Base-by-base conservation (phyloP, 2,888 invertebrate genomes). In the Galerucella calmariensis region DNA sequence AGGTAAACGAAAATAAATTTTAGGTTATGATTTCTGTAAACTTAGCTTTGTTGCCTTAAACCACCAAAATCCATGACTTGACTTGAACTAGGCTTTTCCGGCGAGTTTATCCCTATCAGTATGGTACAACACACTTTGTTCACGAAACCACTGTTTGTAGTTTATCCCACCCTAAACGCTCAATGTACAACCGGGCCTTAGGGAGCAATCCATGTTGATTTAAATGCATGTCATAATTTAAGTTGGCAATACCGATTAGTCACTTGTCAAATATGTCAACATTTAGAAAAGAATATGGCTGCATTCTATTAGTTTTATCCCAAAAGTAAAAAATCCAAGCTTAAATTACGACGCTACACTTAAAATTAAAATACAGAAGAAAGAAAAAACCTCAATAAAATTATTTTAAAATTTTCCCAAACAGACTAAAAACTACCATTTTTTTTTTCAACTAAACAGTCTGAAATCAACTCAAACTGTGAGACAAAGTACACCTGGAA, bases 141-240 rank as follows among this genome's bases (percentile, higher is more conserved):
- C 20, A 20, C 20, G 0, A 20, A 20, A 20, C 20, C 20, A 20
- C 20, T 20, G 20, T 20, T 20, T 20, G 20, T 20, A 20, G 20
- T 20, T 20, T 1, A 20, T 20, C 20, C 20, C 20, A 20, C 20
- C 20, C 20, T 1, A 20, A 20, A 20, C 20, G 20, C 20, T 20
- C 20, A 20, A 20, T 20, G 20, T 20, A 20, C 20, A 20, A 20
- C 20, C 20, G 20, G 20, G 20, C 20, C 1, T 14, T 51, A 51
- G n/a, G 51, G 51, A 51, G 5, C 12, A 14, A 51, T 51, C 14
- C n/a, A n/a, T 12, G 48, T 48, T 48, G 2, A 48, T 51, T 6
- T 51, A 51, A 51, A n/a, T 51, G n/a, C 51, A 14, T n/a, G 51
- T 16, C 51, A 51, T 51, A 51, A 51, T 51, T 51, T n/a, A 51